Evolutionary conservation across 2,888 invertebrate species (phyloP).

Genomic region (Drosophila greeni): DNA sequence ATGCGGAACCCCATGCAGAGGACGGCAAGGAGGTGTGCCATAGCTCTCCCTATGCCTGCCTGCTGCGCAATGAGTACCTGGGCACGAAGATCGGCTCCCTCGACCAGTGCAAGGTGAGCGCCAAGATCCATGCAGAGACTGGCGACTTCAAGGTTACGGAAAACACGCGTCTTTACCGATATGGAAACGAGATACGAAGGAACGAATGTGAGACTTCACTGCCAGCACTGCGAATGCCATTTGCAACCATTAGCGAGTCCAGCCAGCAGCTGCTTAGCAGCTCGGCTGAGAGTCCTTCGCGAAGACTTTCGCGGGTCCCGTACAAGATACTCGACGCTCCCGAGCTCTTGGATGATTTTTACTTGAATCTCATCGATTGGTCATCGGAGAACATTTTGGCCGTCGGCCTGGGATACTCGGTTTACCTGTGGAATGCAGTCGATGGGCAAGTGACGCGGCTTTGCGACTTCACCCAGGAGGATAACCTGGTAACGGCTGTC

Average conservation of each 20-base stretch:
- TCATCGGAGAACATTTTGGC: slow-evolving; percentile 98
- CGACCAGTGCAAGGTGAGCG: slow-evolving; percentile 9
- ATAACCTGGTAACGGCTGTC: slow-evolving; percentile 97
- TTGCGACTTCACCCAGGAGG: slow-evolving; percentile 95
- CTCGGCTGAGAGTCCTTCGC: slow-evolving; percentile 80
- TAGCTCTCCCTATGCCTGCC: slow-evolving; percentile 22
- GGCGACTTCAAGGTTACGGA: slow-evolving; percentile 24
- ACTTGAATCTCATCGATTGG: slow-evolving; percentile 99
- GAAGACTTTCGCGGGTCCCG: slow-evolving; percentile 98
- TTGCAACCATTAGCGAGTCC: slow-evolving; percentile 14
- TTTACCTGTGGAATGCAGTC: slow-evolving; percentile 98
- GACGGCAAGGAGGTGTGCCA: neutral
- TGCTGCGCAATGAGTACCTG: slow-evolving; percentile 36
- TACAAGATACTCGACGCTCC: slow-evolving; percentile 85
- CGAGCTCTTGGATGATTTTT: slow-evolving; percentile 92
- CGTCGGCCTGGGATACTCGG: slow-evolving; percentile 97
- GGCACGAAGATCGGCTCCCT: slow-evolving; percentile 23
- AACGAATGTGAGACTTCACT: neutral
- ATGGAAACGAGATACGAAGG: neutral
- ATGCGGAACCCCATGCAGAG: neutral
- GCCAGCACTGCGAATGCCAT: neutral
- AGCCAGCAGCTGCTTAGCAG: slow-evolving; percentile 30
- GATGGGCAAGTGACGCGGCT: slow-evolving; percentile 97
- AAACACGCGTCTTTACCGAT: slow-evolving; percentile 22
- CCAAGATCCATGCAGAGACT: slow-evolving; percentile 8